A percentile compares a stretch with the other conserved stretches of the same genome.
phyloP scores from a whole-genome alignment of 2,113 vertebrate genomes.

The Beaufortia kweichowensis region DNA sequence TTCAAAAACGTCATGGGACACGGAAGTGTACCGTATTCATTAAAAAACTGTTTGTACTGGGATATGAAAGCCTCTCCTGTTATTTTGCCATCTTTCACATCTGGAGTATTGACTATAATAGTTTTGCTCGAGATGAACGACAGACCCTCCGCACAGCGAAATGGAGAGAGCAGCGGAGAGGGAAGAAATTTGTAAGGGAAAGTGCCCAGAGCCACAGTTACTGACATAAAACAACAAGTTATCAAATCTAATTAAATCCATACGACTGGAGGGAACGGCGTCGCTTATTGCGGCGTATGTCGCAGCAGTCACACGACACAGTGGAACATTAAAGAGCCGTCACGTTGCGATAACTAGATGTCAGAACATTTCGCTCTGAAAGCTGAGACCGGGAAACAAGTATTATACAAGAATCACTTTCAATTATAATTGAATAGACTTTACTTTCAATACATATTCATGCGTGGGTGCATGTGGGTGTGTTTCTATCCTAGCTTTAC shows the following conservation, averaged over 20 bases:
- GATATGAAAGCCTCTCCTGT: constrained; percentile 40
- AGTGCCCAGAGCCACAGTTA: constrained; percentile 51
- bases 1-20: no score
- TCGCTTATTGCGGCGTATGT: constrained; percentile 28
- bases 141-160: constrained; percentile 35
- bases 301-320: constrained; percentile 33
- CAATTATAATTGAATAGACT: constrained; percentile 11
- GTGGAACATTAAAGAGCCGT: constrained; percentile 46
- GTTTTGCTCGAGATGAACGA: constrained; percentile 47
- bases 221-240: constrained; percentile 60
- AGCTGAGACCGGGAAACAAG: not conserved
- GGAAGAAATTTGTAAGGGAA: constrained; percentile 50
- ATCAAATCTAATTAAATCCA: constrained; percentile 59
- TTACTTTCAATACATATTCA: not conserved
- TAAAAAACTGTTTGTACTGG: not conserved
- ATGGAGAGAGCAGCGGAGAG: constrained; percentile 28
- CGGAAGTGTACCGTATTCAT: not conserved
- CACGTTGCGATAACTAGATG: constrained; percentile 50
- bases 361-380: constrained; percentile 36
- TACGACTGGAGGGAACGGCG: constrained; percentile 43
- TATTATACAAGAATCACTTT: constrained; percentile 17
- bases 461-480: not conserved
- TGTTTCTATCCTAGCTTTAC: constrained; percentile 16
- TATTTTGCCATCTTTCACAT: constrained; percentile 61
- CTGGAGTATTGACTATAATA: constrained; percentile 54